Base-by-base conservation (phyloP, 2,888 invertebrate species). In the Brachypalpus laphriformis region DNA sequence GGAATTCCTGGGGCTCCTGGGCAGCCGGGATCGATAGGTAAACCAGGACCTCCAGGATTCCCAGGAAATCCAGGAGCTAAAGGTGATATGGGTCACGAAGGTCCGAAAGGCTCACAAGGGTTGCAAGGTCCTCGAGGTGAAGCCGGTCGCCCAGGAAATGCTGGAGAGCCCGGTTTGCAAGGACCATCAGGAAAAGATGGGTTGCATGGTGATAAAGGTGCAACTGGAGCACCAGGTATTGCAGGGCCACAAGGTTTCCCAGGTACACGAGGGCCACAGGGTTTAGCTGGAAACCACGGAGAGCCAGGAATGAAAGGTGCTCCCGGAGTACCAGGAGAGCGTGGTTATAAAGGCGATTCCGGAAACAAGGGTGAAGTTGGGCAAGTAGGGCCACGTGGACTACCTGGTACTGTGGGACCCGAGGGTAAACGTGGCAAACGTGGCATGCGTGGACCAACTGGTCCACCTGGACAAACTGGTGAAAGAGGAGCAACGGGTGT, bases 41-140 rank as follows among this genome's bases (percentile, higher is more conserved):
- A 97, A 92, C 93, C 96, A 18, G 98, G 97, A 2, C 93, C 96
- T 14, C 96, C 97, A 22, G 98, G 98, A 1, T 96, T 97, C 89
- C 96, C 97, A 6, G 98, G 98, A 31, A 89, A 87, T 85, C 95
- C 96, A 22, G 97, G 97, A 2, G 92, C 94, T 37, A 97, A 97
- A 92, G 97, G 97, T 11, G 97, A 97, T 91, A 94, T 94, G 92
- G 97, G 97, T 20, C 89, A 93, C 61, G 90, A 92, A 74, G 97
- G 97, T 0, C 94, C 96, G 0, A 96, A 96, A 92, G 97, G 97
- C 51, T 95, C 95, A 89, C 95, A 95, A 92, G 97, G 97, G 8
- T 92, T 95, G 54, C 96, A 96, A 93, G 97, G 97, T 1, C 95
- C 95, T 0, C 93, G 96, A 89, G 97, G 96, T 63, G 97, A 97